Evolutionary conservation across 2,113 vertebrate species (phyloP).

Genomic region (Psittacus erithacus): DNA sequence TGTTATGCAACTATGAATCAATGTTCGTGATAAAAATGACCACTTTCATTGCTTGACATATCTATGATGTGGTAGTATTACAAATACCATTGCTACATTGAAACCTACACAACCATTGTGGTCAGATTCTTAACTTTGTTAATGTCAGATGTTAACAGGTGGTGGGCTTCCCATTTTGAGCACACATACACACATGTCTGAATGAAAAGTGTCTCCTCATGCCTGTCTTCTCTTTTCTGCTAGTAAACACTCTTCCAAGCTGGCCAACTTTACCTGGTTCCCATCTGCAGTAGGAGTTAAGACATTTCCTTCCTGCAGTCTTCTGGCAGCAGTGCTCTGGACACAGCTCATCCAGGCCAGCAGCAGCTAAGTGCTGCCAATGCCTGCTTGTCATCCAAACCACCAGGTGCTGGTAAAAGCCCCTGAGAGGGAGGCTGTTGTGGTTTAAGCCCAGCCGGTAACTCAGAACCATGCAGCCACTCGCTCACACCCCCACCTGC

Average conservation of each 20-base stretch:
- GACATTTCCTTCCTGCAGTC: neutral
- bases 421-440: neutral
- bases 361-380: neutral
- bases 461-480: no score
- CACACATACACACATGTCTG: neutral
- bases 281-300: neutral
- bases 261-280: neutral
- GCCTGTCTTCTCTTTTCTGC: neutral
- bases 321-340: neutral
- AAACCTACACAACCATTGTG: neutral
- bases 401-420: neutral
- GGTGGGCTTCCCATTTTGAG: neutral
- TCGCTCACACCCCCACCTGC: no score
- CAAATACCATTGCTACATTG: neutral
- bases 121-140: neutral
- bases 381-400: neutral
- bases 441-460: no score
- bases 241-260: neutral
- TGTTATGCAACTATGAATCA: slow-evolving; percentile 80
- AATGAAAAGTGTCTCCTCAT: neutral
- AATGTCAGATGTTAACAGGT: neutral
- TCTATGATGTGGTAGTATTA: slow-evolving; percentile 24
- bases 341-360: accelerated
- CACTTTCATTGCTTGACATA: slow-evolving; percentile 42
- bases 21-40: slow-evolving; percentile 69